A percentile compares a stretch with the other conserved stretches of the same genome.
Evolutionary conservation across 1,140 invertebrate species (phyloP).

Genomic region (Formica selysi): DNA sequence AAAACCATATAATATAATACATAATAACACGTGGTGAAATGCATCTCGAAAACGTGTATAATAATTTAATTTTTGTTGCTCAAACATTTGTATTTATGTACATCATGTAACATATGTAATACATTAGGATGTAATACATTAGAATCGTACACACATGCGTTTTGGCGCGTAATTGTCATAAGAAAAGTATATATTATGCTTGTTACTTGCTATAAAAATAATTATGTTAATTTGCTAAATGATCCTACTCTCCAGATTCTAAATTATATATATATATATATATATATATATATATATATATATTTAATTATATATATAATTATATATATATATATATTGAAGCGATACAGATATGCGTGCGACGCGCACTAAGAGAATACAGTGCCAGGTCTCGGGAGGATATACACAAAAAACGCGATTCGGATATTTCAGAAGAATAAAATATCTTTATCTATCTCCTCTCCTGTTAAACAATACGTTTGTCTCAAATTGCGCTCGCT

Average conservation of each 20-base stretch:
- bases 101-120: constrained; percentile 14
- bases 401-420: constrained; percentile 50
- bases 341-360: constrained; percentile 33
- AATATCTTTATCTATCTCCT: constrained; percentile 49
- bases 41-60: constrained; percentile 19
- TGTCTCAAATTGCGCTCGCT: background rate
- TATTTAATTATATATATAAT: too few relatives aligned
- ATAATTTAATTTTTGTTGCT: constrained; percentile 26
- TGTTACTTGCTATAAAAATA: constrained; percentile 44
- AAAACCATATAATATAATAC: constrained; percentile 19
- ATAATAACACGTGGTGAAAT: background rate
- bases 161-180: constrained; percentile 15
- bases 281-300: too few relatives aligned
- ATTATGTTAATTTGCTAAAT: constrained; percentile 33
- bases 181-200: constrained; percentile 42
- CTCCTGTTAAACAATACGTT: constrained; percentile 29
- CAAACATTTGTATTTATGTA: constrained; percentile 42
- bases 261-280: constrained; percentile 4
- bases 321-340: background rate
- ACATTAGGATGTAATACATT: constrained; percentile 13
- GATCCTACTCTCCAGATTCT: constrained; percentile 20
- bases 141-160: constrained; percentile 19
- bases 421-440: constrained; percentile 42
- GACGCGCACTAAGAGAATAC: constrained; percentile 38
- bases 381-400: constrained; percentile 58